Evolutionary conservation across 2,797 vertebrate species (phyloP).

Genomic region (Protonibea diacanthus): DNA sequence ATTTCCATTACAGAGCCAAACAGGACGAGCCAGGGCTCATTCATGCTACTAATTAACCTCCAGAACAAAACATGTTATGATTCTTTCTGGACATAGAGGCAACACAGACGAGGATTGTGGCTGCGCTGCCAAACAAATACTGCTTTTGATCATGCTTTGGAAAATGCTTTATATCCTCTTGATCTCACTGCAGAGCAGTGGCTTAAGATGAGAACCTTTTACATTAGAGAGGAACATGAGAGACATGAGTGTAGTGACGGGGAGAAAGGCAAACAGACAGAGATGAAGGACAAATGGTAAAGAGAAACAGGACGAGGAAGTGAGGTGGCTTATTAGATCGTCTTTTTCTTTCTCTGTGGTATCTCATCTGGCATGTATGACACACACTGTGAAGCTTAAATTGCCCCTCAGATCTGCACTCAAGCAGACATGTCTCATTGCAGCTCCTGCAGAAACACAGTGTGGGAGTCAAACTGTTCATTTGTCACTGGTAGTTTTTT

Average conservation of each 20-base stretch:
- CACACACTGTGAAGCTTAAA: constrained; percentile 39
- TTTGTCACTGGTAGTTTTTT: constrained; percentile 34
- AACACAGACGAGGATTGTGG: constrained; percentile 19
- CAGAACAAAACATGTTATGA: constrained; percentile 45
- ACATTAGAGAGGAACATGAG: constrained; percentile 1
- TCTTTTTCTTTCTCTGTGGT: constrained; percentile 22
- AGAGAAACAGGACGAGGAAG: constrained; percentile 5
- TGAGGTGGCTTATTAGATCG: constrained; percentile 29
- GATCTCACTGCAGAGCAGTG: constrained; percentile 22
- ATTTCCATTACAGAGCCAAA: constrained; percentile 63
- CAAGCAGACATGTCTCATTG: constrained; percentile 22
- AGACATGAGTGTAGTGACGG: constrained; percentile 3
- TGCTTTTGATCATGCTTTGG: constrained; percentile 46
- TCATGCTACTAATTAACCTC: constrained; percentile 46
- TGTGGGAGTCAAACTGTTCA: constrained; percentile 55
- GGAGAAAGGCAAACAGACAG: constrained; percentile 9
- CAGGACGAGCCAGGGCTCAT: constrained; percentile 21
- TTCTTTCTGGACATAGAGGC: constrained; percentile 31
- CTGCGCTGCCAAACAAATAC: constrained; percentile 7
- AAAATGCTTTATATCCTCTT: constrained; percentile 23
- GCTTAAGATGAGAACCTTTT: constrained; percentile 20
- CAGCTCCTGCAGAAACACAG: constrained; percentile 36
- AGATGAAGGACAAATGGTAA: constrained; percentile 17
- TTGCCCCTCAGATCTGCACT: constrained; percentile 48
- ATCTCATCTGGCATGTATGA: constrained; percentile 41